A percentile compares a stretch with the other conserved stretches of the same genome.
These are phyloP conservation scores for Harpalus rufipes DNA, from an alignment of 2,888 invertebrate genomes.

Conservation along the genomic window DNA sequence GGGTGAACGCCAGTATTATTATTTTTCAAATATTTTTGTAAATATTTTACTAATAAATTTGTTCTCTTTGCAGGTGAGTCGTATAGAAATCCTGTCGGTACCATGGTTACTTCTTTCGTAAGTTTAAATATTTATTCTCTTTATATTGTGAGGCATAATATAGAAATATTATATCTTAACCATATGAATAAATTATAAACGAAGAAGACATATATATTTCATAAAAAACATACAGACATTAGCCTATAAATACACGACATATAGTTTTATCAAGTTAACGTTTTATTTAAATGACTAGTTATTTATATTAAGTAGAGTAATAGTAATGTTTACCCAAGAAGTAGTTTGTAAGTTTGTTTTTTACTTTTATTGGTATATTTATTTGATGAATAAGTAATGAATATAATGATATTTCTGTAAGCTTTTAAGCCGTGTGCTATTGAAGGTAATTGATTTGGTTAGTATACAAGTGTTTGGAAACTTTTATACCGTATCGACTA, in stretches of 20 bases:
- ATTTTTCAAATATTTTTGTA: no score
- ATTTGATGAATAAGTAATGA: constrained; percentile 51
- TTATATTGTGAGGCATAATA: background rate
- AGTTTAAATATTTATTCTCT: constrained; percentile 1
- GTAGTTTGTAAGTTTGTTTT: constrained; percentile 27
- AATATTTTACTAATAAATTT: background rate
- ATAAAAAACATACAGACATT: constrained; percentile 31
- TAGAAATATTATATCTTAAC: constrained; percentile 25
- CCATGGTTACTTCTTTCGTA: background rate
- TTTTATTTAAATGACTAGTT: constrained; percentile 43
- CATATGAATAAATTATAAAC: constrained; percentile 9
- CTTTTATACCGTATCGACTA: constrained; percentile 32
- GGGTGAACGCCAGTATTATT: no score
- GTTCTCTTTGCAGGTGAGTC: constrained; percentile 17
- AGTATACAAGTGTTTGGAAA: constrained; percentile 38
- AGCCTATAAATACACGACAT: constrained; percentile 9
- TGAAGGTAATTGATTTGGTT: constrained; percentile 43
- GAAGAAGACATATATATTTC: constrained; percentile 28
- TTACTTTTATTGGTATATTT: constrained; percentile 53
- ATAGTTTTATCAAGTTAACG: constrained; percentile 30
- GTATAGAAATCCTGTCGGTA: background rate
- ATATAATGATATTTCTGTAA: constrained; percentile 56
- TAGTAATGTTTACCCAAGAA: constrained; percentile 32
- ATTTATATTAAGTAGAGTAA: constrained; percentile 37
- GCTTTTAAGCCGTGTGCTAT: constrained; percentile 30